Conservation (phyloP, 2,113 vertebrate species). For the Podarcis raffonei region DNA sequence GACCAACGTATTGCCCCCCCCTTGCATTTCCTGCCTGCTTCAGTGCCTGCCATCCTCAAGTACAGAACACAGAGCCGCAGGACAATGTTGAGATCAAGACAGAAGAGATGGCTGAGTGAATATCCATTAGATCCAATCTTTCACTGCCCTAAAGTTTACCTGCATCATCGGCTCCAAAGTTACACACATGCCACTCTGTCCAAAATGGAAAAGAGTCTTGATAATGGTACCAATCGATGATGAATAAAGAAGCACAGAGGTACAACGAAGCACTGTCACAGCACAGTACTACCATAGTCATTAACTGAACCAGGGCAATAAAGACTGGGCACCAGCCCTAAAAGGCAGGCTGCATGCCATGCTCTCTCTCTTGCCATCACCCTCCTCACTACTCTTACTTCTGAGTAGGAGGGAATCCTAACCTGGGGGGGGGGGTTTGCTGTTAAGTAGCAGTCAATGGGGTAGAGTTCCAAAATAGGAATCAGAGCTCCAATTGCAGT, state of each 20-base stretch:
- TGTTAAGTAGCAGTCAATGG: neutral
- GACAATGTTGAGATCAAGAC: neutral
- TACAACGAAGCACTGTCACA: neutral
- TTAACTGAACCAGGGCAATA: neutral
- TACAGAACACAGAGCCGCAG: neutral
- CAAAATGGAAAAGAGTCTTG: neutral
- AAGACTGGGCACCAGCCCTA: neutral
- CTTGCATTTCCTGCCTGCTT: neutral
- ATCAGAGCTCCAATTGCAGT: too few relatives aligned
- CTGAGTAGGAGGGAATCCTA: neutral
- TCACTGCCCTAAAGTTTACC: neutral
- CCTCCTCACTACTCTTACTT: neutral
- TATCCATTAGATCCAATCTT: neutral
- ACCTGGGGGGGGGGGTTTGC: neutral
- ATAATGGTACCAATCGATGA: neutral
- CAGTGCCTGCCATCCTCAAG: neutral
- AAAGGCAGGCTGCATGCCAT: too few relatives aligned
- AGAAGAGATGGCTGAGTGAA: neutral
- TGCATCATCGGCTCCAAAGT: neutral
- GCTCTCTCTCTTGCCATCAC: too few relatives aligned
- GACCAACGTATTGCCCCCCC: neutral
- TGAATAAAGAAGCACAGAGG: neutral
- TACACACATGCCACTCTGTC: neutral
- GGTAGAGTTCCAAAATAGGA: neutral
- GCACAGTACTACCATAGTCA: neutral